phyloP scores from a whole-genome alignment of 2,888 invertebrate species.

The Trichopria drosophilae region DNA sequence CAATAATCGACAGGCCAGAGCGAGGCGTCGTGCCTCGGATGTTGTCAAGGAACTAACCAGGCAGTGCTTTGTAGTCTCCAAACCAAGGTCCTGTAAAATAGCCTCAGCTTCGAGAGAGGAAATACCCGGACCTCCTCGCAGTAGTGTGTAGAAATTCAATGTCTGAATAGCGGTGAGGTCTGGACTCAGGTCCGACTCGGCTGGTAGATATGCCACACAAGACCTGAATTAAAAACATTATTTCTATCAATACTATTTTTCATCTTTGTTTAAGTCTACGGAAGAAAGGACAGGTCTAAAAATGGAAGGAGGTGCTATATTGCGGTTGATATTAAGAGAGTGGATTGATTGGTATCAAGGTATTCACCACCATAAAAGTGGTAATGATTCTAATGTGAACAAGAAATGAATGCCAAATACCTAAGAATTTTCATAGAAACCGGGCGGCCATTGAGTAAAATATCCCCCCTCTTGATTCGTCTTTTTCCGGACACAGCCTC shows the following conservation, averaged over 20 bases:
- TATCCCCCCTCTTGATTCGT: conserved; percentile 70
- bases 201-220: conserved; percentile 75
- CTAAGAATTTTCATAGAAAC: conserved; percentile 71
- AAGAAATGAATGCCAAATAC: conserved; percentile 33
- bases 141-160: conserved; percentile 78
- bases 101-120: conserved; percentile 72
- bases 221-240: too few relatives aligned
- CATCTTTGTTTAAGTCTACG: background rate
- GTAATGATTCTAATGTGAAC: background rate
- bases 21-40: conserved; percentile 83
- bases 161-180: conserved; percentile 90
- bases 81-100: conserved; percentile 87
- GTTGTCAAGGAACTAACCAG: conserved; percentile 83
- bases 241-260: too few relatives aligned
- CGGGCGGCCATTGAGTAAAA: conserved; percentile 84
- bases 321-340: background rate
- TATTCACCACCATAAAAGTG: too few relatives aligned
- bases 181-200: conserved; percentile 77
- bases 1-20: conserved; percentile 86
- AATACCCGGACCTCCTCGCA: conserved; percentile 68
- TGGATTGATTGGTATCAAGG: background rate
- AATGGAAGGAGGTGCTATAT: background rate
- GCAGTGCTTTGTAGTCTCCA: conserved; percentile 86
- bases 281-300: background rate
- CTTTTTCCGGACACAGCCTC: conserved; percentile 80